Evolutionary conservation across 2,797 vertebrate species (phyloP), one percentile per base, ranked within the genome.

Genomic region (Takifugu ocellatus): DNA sequence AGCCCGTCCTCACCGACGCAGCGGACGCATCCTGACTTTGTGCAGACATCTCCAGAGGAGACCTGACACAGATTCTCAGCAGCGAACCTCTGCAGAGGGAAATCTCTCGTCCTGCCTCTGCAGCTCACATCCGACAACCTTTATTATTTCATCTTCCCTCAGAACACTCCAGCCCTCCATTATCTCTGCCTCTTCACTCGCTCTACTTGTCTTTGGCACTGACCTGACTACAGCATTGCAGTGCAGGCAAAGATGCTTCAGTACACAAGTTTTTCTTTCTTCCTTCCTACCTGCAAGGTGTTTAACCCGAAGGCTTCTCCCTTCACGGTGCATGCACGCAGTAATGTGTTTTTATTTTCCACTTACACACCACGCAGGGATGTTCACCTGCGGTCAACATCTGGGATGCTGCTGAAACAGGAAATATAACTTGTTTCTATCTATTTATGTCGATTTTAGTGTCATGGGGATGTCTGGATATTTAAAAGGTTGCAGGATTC

Each of bases 181-280:
- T 84, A 74, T 81, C 72, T 62, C 67, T 66, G 61, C 69, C 61
- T 70, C 66, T 63, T 54, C 56, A 52, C 52, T 59, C 45, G 16
- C 84, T 80, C 70, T 71, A 60, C 70, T 83, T 83, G 68, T 83
- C 68, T 79, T 83, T 81, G 74, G 78, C 72, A 63, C 75, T 78
- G 81, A 75, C 79, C 75, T 81, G 76, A 70, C 74, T 81, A 85
- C 85, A 74, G 87, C 85, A 85, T 67, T 87, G 87, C 87, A 84
- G 85, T 82, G 70, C 54, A 58, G 54, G 51, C 59, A 66, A 70
- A 77, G 74, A 83, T 80, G 78, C 86, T 79, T 79, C 68, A 75
- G 76, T 63, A 63, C 61, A 51, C 59, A 71, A 74, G 17, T 59
- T 74, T 68, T 49, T 49, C 36, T 59, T 63, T 43, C 48, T 77